Conservation (phyloP, 2,888 invertebrate species). For the Tetanocera ferruginea region DNA sequence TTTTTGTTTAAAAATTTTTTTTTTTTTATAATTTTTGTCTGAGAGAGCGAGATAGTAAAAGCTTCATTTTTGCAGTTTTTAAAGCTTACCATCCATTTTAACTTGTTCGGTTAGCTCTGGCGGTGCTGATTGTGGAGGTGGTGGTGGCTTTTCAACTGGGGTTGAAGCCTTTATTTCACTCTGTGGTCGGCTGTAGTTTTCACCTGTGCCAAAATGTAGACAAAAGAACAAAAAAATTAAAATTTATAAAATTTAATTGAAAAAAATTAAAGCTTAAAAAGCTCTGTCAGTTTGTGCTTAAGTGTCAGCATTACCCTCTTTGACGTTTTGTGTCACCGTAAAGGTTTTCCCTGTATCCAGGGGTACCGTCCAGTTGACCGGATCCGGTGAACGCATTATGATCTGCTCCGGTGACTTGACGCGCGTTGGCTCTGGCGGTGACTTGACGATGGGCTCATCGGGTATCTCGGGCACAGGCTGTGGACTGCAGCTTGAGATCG, state of each 20-base stretch:
- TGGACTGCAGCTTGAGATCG: slow-evolving; percentile 67
- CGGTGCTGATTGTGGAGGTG: slow-evolving; percentile 78
- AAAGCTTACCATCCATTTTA: slow-evolving; percentile 72
- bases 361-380: slow-evolving; percentile 95
- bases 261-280: neutral
- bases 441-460: slow-evolving; percentile 84
- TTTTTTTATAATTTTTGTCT: slow-evolving; percentile 47
- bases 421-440: slow-evolving; percentile 92
- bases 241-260: neutral
- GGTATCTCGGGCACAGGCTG: slow-evolving; percentile 64
- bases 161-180: slow-evolving; percentile 88
- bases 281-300: neutral
- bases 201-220: slow-evolving; percentile 72
- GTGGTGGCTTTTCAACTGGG: slow-evolving; percentile 75
- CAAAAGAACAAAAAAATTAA: neutral
- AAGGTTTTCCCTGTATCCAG: slow-evolving; percentile 94
- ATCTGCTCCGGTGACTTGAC: slow-evolving; percentile 95
- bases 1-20: slow-evolving; percentile 48
- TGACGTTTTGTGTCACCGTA: slow-evolving; percentile 92
- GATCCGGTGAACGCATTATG: slow-evolving; percentile 92
- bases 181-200: slow-evolving; percentile 86
- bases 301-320: slow-evolving; percentile 73
- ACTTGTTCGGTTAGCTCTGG: slow-evolving; percentile 76
- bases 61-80: slow-evolving; percentile 59
- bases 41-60: slow-evolving; percentile 38